Evolutionary conservation across 2,797 vertebrate genomes (phyloP), one percentile per base, ranked within the genome.

Genomic region (Luscinia luscinia): DNA sequence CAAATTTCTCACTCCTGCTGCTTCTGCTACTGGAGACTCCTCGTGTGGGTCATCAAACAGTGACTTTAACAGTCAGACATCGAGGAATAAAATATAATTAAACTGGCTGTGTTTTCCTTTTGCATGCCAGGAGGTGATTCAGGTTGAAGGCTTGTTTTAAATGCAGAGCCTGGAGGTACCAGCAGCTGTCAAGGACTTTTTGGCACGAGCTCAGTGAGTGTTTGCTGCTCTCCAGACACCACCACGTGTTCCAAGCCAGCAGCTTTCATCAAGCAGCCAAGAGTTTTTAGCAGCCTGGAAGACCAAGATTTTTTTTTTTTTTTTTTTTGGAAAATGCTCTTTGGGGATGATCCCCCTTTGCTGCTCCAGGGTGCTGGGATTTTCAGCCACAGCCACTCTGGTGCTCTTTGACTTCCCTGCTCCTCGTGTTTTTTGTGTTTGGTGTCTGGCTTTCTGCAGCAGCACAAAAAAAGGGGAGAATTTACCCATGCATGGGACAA

Each of bases 41-140:
- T 18, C 0, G 0, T 1, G 11, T 15, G 59, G 46, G 63, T 76
- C 34, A 11, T 3, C 73, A 36, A 2, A 5, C 38, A 21, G 70
- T 15, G 30, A 24, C 73, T 52, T n/a, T 7, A 46, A 2, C 15
- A 43, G 61, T 15, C 48, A 59, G 57, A 5, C 52, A 8, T 82
- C 2, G 13, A 87, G 84, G 64, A 87, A 76, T 38, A 43, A 58
- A 68, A 67, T 34, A 15, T 4, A 30, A 87, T 57, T 61, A 17
- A 83, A 30, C 12, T 34, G 69, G 49, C 48, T 87, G 70, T 41
- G 21, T 82, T 87, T 55, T 40, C n/a, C 54, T 63, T 43, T 6
- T 6, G 70, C 54, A 1, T 70, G 61, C 84, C 75, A 70, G 81
- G 58, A 87, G 75, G 43, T 73, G 20, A 73, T 75, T 78, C 64